Conservation (phyloP, 2,888 invertebrate genomes). For the Synergus laeviventris region DNA sequence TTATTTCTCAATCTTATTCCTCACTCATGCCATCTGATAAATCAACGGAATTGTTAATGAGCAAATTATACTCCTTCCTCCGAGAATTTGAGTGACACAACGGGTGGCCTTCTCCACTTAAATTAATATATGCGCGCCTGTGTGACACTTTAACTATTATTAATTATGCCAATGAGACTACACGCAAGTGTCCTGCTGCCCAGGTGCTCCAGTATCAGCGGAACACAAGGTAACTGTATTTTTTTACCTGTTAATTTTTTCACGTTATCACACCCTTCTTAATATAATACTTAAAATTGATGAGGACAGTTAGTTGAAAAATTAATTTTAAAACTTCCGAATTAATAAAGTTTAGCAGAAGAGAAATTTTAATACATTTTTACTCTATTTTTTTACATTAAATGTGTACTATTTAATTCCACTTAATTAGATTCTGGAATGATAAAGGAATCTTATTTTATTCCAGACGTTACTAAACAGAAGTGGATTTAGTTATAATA, state of each 20-base stretch:
- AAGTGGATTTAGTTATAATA: not conserved
- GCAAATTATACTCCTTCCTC: not conserved
- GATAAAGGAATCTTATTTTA: not conserved
- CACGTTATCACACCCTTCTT: not conserved
- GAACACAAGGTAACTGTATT: conserved; percentile 27
- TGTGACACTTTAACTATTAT: conserved; percentile 31
- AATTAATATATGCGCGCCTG: conserved; percentile 24
- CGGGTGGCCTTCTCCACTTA: not conserved
- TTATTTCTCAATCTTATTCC: not conserved
- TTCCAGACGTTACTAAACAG: not conserved
- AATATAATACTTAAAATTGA: not conserved
- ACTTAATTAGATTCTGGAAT: not conserved
- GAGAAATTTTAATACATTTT: not conserved
- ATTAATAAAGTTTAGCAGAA: not conserved
- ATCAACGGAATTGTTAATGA: not conserved
- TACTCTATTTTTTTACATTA: not conserved
- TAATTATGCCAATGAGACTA: conserved; percentile 32
- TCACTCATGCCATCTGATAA: conserved; percentile 1
- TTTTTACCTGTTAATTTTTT: conserved; percentile 1
- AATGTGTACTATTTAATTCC: not conserved
- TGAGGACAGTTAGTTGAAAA: not conserved
- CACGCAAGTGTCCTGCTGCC: not conserved
- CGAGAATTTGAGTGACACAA: conserved; percentile 12
- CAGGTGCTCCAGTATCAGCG: conserved; percentile 31
- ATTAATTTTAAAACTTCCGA: not conserved